Percentiles rank a stretch among this genome's conserved stretches.
phyloP scores from a whole-genome alignment of 2,888 invertebrate genomes.

The Caenorhabditis sulstoni region DNA sequence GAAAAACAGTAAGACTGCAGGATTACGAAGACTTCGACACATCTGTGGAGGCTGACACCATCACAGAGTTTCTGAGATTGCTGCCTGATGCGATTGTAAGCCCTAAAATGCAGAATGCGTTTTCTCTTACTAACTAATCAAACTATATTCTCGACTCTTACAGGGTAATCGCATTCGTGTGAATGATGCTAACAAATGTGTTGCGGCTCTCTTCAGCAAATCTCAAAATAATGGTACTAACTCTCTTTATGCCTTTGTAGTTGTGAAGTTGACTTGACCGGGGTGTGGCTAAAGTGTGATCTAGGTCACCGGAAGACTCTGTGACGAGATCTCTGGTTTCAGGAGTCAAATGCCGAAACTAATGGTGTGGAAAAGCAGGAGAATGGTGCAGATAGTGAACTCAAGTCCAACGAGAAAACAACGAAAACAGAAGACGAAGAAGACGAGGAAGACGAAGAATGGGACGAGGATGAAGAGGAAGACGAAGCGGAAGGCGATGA shows the following conservation, averaged over 20 bases:
- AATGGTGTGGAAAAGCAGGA: conserved; percentile 11
- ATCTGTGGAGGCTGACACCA: conserved; percentile 69
- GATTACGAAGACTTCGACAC: conserved; percentile 74
- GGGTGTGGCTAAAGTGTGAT: neutral
- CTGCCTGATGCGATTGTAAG: conserved; percentile 67
- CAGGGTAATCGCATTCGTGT: conserved; percentile 61
- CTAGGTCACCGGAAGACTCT: neutral
- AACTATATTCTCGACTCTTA: conserved; percentile 1
- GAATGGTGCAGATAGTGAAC: conserved; percentile 10
- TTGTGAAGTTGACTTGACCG: neutral
- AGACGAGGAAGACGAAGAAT: conserved; percentile 31
- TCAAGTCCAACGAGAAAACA: conserved; percentile 9
- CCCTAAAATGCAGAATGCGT: neutral
- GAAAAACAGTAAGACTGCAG: conserved; percentile 50
- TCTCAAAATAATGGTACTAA: conserved; percentile 32
- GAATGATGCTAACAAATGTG: conserved; percentile 59
- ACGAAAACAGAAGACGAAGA: conserved; percentile 28
- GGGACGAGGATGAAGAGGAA: conserved; percentile 35
- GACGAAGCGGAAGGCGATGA: conserved; percentile 23
- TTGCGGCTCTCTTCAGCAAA: conserved; percentile 55
- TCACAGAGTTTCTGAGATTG: conserved; percentile 70
- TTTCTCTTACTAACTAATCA: neutral
- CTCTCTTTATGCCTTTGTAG: neutral
- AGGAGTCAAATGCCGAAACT: conserved; percentile 59
- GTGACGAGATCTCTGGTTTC: neutral